phyloP scores from a whole-genome alignment of 2,888 invertebrate genomes.

The Epiblema foenella region DNA sequence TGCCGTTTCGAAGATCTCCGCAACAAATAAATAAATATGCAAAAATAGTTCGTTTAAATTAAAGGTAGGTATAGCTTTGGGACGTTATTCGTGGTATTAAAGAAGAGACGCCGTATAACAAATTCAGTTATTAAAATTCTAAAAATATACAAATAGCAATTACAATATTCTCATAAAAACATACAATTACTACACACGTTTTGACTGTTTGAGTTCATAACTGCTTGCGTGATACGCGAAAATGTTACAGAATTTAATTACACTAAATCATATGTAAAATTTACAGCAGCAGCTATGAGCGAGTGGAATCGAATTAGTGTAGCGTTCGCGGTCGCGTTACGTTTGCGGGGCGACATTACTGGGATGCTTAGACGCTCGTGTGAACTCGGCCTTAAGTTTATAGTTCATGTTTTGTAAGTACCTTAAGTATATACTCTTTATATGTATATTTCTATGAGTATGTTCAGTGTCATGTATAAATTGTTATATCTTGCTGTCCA shows the following conservation, averaged over 20 bases:
- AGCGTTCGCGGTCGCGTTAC: slow-evolving; percentile 69
- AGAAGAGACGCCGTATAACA: too few species aligned
- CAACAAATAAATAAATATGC: too few species aligned
- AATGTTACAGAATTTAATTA: slow-evolving; percentile 78
- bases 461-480: too few species aligned
- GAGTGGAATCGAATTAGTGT: slow-evolving; percentile 79
- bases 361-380: slow-evolving; percentile 33
- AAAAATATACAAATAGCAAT: background rate
- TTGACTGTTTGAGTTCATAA: slow-evolving; percentile 1
- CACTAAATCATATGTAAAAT: slow-evolving; percentile 82
- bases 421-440: background rate
- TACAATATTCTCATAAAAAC: background rate
- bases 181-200: too few species aligned
- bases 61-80: too few species aligned
- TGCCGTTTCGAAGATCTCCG: too few species aligned
- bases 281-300: slow-evolving; percentile 71
- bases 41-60: too few species aligned
- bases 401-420: slow-evolving; percentile 11
- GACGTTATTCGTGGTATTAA: background rate
- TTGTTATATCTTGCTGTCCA: too few species aligned
- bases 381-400: slow-evolving; percentile 20
- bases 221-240: slow-evolving; percentile 61
- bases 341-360: slow-evolving; percentile 34
- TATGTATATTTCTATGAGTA: too few species aligned
- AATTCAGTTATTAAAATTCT: background rate